Base-by-base conservation (phyloP, 2,888 invertebrate genomes). In the Synergus gifuensis region DNA sequence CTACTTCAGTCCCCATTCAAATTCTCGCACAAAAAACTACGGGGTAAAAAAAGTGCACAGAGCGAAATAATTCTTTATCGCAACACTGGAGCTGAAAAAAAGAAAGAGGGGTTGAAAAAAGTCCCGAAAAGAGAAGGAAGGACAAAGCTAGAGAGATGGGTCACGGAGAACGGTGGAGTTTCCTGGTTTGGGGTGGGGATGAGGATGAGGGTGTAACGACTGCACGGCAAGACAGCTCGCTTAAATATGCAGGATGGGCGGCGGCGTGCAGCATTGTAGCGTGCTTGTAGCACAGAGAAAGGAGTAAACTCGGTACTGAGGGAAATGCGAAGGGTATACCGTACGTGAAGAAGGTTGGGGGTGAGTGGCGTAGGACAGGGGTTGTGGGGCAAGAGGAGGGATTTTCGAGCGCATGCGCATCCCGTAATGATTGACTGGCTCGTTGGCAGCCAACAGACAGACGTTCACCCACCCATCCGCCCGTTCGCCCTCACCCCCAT, bases 401-500 rank as follows among this genome's bases (percentile, higher is more conserved):
- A 60, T 63, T 84, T 82, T 79, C 69, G 80, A 79, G 91, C 92
- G 92, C 92, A 87, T 90, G 92, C 92, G 92, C 91, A 86, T 85
- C 89, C 86, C 90, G 91, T 92, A 92, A 92, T 92, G 92, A 92
- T 92, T 92, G 92, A 92, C 92, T 92, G 92, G 92, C 90, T 92
- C 92, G 90, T 91, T 92, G 92, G 92, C 92, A 92, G 92, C 92
- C 92, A 92, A 92, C 92, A 92, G 92, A 92, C 92, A 91, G 92
- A 92, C 92, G 89, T 91, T 91, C 90, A 88, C 90, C 90, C 88
- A 86, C 90, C 89, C 87, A 83, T 87, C 86, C 88, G 85, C 87
- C 88, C 86, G 83, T 87, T 85, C 87, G 85, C 87, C 88, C 86
- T 85, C 86, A 83, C 77, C 82, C 83, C 78, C 76, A 28, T 54